Conservation (phyloP, 2,113 vertebrate genomes). For the Mola mola region DNA sequence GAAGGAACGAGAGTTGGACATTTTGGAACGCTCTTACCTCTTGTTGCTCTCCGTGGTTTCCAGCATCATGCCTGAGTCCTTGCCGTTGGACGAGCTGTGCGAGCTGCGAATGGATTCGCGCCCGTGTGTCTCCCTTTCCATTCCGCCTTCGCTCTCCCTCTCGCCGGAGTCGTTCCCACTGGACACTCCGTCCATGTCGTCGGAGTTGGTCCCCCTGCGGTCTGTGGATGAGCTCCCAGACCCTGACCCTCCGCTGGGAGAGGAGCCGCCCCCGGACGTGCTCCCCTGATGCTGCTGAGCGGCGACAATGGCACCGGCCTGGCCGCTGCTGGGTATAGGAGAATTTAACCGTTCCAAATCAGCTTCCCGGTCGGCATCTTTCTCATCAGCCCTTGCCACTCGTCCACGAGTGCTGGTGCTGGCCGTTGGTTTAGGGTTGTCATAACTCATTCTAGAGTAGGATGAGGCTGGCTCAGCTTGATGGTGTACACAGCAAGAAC, state of each 20-base stretch:
- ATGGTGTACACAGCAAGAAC: slow-evolving; percentile 8
- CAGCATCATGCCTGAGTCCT: slow-evolving; percentile 88
- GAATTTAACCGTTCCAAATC: slow-evolving; percentile 28
- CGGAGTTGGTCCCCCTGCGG: slow-evolving; percentile 70
- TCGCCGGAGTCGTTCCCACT: slow-evolving; percentile 91
- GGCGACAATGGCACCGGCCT: slow-evolving; percentile 4
- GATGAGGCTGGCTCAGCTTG: slow-evolving; percentile 52
- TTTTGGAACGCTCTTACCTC: slow-evolving; percentile 61
- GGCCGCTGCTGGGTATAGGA: neutral
- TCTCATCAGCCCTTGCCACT: slow-evolving; percentile 47
- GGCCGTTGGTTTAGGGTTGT: slow-evolving; percentile 74
- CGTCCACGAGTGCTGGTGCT: slow-evolving; percentile 55
- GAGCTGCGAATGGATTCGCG: slow-evolving; percentile 83
- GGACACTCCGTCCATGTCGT: slow-evolving; percentile 87
- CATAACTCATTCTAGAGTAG: slow-evolving; percentile 82
- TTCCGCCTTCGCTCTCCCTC: slow-evolving; percentile 79
- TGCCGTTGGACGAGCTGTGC: slow-evolving; percentile 86
- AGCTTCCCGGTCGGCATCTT: slow-evolving; percentile 32
- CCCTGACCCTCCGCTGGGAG: slow-evolving; percentile 64
- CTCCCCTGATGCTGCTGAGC: slow-evolving; percentile 20
- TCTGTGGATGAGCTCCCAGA: slow-evolving; percentile 55
- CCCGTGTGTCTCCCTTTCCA: slow-evolving; percentile 70
- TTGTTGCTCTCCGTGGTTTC: slow-evolving; percentile 89
- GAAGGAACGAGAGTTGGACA: neutral
- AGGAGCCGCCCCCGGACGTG: slow-evolving; percentile 19